Evolutionary conservation across 2,797 vertebrate genomes (phyloP).

Genomic region (Myripristis murdjan): DNA sequence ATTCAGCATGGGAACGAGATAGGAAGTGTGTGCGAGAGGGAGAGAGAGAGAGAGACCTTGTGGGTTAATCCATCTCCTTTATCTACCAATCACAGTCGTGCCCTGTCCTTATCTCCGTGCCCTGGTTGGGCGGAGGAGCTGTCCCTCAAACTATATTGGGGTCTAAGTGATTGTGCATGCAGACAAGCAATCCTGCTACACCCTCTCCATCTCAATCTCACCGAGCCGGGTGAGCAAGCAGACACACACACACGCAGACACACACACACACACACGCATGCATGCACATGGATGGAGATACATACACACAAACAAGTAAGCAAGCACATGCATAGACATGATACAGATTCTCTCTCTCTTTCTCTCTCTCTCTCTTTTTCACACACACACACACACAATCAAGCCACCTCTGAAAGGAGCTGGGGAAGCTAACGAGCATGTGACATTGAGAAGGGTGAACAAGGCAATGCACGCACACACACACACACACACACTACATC

Average conservation of each 20-base stretch:
- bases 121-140: conserved; percentile 46
- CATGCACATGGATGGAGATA: background rate
- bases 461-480: conserved; percentile 33
- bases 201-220: conserved; percentile 74
- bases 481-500: conserved; percentile 53
- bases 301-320: conserved; percentile 13
- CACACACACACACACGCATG: conserved; percentile 21
- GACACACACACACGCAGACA: conserved; percentile 11
- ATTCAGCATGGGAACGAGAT: conserved; percentile 60
- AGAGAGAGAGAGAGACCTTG: conserved; percentile 15
- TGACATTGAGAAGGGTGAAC: conserved; percentile 80
- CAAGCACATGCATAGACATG: conserved; percentile 11
- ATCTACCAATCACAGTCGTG: conserved; percentile 62
- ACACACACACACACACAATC: conserved; percentile 13
- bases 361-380: conserved; percentile 37
- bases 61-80: conserved; percentile 50
- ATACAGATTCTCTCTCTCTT: conserved; percentile 44
- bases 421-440: conserved; percentile 66
- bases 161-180: conserved; percentile 71
- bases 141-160: conserved; percentile 49
- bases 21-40: conserved; percentile 14
- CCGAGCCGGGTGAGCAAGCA: conserved; percentile 36
- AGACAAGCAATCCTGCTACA: conserved; percentile 57
- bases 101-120: conserved; percentile 26
- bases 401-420: conserved; percentile 46